These are phyloP conservation scores for Pomacea maculata DNA, from an alignment of 1,140 invertebrate genomes.

Conservation along the genomic window DNA sequence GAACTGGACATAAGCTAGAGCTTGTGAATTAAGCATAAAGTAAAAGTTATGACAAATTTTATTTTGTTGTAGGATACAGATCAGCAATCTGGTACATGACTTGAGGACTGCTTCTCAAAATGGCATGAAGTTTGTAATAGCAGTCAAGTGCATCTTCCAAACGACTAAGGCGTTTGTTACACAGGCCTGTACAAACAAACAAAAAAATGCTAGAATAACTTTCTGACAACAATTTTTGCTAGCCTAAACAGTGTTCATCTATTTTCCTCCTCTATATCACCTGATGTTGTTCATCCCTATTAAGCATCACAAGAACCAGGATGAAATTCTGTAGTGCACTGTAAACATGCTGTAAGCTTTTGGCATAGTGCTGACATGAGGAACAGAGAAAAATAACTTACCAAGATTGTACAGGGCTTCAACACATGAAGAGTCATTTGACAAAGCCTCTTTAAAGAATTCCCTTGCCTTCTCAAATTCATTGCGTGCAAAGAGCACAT, in stretches of 20 bases:
- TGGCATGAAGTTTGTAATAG: conserved; percentile 84
- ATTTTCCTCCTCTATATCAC: too few relatives aligned
- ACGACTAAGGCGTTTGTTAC: conserved; percentile 76
- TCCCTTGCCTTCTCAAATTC: conserved; percentile 81
- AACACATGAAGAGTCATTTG: conserved; percentile 84
- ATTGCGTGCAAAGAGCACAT: conserved; percentile 78
- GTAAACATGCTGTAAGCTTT: too few relatives aligned
- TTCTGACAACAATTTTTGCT: too few relatives aligned
- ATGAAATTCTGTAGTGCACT: too few relatives aligned
- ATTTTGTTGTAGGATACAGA: conserved; percentile 70
- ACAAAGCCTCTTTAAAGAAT: conserved; percentile 80
- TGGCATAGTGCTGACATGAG: too few relatives aligned
- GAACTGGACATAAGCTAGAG: too few relatives aligned
- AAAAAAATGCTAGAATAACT: background rate
- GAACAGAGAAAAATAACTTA: conserved; percentile 48
- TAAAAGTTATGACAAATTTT: background rate
- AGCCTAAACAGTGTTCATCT: too few relatives aligned
- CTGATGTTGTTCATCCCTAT: too few relatives aligned
- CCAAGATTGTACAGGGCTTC: conserved; percentile 93
- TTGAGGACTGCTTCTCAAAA: conserved; percentile 81
- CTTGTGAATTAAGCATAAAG: background rate
- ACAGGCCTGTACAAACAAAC: conserved; percentile 70
- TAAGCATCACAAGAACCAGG: too few relatives aligned
- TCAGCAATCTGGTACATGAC: conserved; percentile 88
- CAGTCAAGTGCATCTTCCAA: conserved; percentile 81